Percentiles rank a stretch among this genome's conserved stretches.
These are phyloP conservation scores for Cerceris rybyensis DNA, from an alignment of 2,888 invertebrate species.

Conservation along the genomic window DNA sequence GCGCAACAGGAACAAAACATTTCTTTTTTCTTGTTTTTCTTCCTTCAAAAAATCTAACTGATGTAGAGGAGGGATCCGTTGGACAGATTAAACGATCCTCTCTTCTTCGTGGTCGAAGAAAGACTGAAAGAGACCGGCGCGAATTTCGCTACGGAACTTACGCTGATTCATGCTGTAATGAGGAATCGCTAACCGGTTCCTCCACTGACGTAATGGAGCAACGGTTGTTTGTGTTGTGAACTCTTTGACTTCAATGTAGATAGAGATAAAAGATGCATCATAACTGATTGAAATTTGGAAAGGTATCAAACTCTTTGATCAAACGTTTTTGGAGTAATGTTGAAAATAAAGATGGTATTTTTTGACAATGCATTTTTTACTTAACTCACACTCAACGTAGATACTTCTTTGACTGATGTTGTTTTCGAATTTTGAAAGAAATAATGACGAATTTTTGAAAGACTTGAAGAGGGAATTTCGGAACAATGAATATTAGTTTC, in stretches of 20 bases:
- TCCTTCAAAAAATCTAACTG: background rate
- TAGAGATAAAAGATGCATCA: no score
- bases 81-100: constrained; percentile 24
- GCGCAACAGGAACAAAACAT: constrained; percentile 71
- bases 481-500: no score
- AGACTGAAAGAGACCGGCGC: constrained; percentile 44
- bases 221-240: background rate
- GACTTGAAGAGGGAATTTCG: no score
- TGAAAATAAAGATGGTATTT: no score
- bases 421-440: background rate
- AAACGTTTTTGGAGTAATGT: no score
- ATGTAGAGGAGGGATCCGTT: background rate
- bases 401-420: background rate
- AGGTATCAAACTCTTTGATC: no score
- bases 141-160: constrained; percentile 25
- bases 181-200: constrained; percentile 38
- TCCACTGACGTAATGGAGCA: background rate
- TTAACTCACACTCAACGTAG: background rate
- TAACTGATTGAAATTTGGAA: no score
- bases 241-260: background rate
- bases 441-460: no score
- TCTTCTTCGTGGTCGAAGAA: constrained; percentile 18
- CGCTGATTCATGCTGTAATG: background rate
- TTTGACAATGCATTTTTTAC: no score
- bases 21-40: constrained; percentile 1